phyloP scores from a whole-genome alignment of 2,888 invertebrate species.

The Hylaea fasciaria region DNA sequence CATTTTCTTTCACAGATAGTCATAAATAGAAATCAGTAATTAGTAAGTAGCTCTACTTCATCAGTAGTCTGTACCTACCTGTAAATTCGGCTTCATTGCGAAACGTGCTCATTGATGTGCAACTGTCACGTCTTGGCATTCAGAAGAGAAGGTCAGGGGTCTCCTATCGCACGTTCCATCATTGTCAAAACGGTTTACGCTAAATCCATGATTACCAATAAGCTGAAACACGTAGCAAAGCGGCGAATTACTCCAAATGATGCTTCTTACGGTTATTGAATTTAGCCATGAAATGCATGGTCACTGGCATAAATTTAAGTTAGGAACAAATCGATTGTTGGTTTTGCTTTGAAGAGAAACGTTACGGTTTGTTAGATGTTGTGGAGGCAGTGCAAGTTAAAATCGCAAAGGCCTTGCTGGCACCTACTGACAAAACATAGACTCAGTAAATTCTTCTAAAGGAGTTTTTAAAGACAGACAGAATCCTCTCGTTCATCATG shows the following conservation, averaged over 20 bases:
- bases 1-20: too few relatives aligned
- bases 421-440: too few relatives aligned
- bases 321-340: background rate
- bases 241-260: constrained; percentile 5
- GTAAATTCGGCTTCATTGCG: background rate
- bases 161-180: constrained; percentile 2
- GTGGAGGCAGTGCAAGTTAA: background rate
- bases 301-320: background rate
- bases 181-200: constrained; percentile 10
- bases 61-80: background rate
- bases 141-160: constrained; percentile 6
- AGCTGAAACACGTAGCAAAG: constrained; percentile 13
- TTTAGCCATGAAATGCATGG: constrained; percentile 14
- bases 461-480: too few relatives aligned
- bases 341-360: too few relatives aligned
- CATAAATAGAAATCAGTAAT: too few relatives aligned
- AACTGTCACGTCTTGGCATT: constrained; percentile 12
- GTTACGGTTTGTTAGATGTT: too few relatives aligned
- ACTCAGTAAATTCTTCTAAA: too few relatives aligned
- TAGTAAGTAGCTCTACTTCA: background rate
- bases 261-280: constrained; percentile 7
- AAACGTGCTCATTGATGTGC: constrained; percentile 11
- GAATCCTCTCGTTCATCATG: too few relatives aligned
- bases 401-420: background rate
- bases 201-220: constrained; percentile 8